A percentile compares a stretch with the other conserved stretches of the same genome.
phyloP scores from a whole-genome alignment of 2,113 vertebrate species.

The Oxyura jamaicensis region DNA sequence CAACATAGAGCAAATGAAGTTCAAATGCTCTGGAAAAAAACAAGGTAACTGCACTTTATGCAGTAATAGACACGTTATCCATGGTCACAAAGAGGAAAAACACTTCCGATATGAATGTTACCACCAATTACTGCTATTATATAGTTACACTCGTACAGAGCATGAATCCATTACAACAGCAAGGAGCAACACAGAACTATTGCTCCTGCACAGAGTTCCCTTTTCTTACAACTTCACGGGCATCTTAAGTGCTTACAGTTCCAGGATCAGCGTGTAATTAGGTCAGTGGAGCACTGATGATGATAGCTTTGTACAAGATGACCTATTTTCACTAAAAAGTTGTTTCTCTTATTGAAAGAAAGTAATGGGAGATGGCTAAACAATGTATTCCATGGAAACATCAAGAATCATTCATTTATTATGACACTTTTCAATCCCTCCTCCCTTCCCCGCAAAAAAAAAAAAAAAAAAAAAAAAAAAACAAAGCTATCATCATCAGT shows the following conservation, averaged over 20 bases:
- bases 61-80: not conserved
- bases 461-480: not conserved
- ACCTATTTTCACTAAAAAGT: constrained; percentile 51
- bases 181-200: not conserved
- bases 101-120: not conserved
- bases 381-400: not conserved
- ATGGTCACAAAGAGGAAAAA: not conserved
- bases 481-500: too few species aligned
- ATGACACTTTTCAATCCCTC: not conserved
- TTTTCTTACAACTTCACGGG: not conserved
- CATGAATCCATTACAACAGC: not conserved
- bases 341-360: not conserved
- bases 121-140: not conserved
- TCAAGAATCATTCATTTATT: not conserved
- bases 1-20: not conserved
- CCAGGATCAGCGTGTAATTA: constrained; percentile 59
- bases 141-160: not conserved
- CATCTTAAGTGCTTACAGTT: constrained; percentile 19
- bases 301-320: constrained; percentile 53
- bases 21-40: not conserved
- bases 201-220: not conserved
- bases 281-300: constrained; percentile 63
- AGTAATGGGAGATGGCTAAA: not conserved
- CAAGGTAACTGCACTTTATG: not conserved
- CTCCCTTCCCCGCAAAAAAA: not conserved